Base-by-base conservation (phyloP, 1,140 invertebrate genomes). In the Magallana gigas region DNA sequence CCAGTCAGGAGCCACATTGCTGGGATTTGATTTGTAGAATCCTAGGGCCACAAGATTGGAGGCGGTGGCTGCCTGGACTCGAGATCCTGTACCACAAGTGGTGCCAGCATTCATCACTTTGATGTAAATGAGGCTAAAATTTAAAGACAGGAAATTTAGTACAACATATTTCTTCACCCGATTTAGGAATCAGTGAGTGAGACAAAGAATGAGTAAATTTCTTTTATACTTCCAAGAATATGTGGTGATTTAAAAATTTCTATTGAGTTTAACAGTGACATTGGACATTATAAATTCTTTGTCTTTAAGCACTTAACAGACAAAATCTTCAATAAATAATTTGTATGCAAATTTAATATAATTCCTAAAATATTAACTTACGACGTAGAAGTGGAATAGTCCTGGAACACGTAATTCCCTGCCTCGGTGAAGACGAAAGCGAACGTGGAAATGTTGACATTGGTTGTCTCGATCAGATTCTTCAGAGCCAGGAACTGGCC, bases 1-100 rank as follows among this genome's bases (percentile, higher is more conserved):
- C 92, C 93, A 93, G 89, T 94, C 94, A n/a, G 94, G 94, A 23
- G 90, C 94, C 62, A 91, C 87, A 85, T 94, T 94, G 11, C 87
- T 59, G 2, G 91, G 91, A 0, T 68, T 76, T 18, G 89, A 76
- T 60, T 92, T 92, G 76, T 91, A 90, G 81, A 94, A 92, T 8
- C 93, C 93, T 5, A 91, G 84, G n/a, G 87, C 80, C 2, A 91
- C 84, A 14, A 94, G 90, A 85, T 91, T 93, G 62, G 87, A 82
- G 9, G 92, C 57, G 12, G 93, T 91, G 3, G 92, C 91, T 60
- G 93, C 87, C 71, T 90, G 91, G 8, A 94, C 88, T 7, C 90
- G 86, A 16, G 91, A 90, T n/a, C 87, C 90, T 16, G 91, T 57
- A 11, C 87, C 83, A 90, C 94, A 94, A 2, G 88, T 76, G 7